Evolutionary conservation across 2,113 vertebrate species (phyloP), one percentile per base, ranked within the genome.

Genomic region (Columbina picui): DNA sequence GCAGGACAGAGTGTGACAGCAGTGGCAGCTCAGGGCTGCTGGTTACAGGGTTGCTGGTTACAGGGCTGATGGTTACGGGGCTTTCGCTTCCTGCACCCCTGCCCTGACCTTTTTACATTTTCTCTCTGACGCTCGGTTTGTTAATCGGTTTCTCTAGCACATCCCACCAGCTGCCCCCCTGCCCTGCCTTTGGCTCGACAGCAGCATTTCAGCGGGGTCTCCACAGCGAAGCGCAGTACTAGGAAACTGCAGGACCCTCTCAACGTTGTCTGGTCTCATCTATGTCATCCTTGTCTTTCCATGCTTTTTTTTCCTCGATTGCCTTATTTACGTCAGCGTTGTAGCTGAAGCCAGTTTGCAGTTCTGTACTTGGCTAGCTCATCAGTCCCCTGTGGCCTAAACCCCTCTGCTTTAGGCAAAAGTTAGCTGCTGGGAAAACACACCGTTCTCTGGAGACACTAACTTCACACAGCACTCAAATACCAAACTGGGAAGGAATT

Each of bases 231-330:
- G 61, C 34, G 32, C 32, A 41, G n/a, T 0, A 1, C 20, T 5
- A 8, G 39, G 12, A 43, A n/a, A 0, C 0, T 10, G 60, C 32
- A 49, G 84, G 45, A 45, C 32, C 12, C 18, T 56, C 30, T 45
- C 36, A 29, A 52, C 79, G 36, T n/a, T 38, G 15, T 27, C 57
- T 69, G 53, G 20, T 57, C 57, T 85, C 39, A 36, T 26, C 32
- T 38, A 1, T 4, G 10, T 56, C 0, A 0, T 22, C 59, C 17
- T n/a, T 47, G 23, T 34, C 21, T 6, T 70, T 26, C 38, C 18
- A 6, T 1, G 5, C 6, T 45, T 91, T 69, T 39, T 81, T 9
- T 21, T 23, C 74, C 4, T 26, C 39, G 7, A 60, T 29, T 50
- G 45, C 32, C 79, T 56, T 34, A 50, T 32, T 43, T 53, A 64